A percentile compares a stretch with the other conserved stretches of the same genome.
Conservation (phyloP, 2,113 vertebrate genomes). For the Choloepus hoffmanni region DNA sequence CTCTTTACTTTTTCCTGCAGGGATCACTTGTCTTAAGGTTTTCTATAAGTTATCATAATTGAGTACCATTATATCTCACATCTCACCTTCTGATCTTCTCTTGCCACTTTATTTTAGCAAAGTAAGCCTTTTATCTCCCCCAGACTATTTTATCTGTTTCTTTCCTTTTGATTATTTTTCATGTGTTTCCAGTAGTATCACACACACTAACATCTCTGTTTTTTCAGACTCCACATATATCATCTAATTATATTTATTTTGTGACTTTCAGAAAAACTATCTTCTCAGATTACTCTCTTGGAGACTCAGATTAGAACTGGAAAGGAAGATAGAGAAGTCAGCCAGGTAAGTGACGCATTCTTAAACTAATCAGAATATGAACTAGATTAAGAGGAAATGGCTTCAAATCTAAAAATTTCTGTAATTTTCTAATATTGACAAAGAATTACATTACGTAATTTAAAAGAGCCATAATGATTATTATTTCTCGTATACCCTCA, state of each 20-base stretch:
- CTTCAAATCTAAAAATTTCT: slow-evolving; percentile 6
- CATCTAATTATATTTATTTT: slow-evolving; percentile 67
- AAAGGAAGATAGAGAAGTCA: slow-evolving; percentile 39
- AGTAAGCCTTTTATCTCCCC: neutral
- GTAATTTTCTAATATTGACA: slow-evolving; percentile 15
- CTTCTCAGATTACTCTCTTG: slow-evolving; percentile 58
- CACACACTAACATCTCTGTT: neutral
- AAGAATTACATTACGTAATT: slow-evolving; percentile 14
- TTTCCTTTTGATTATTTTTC: slow-evolving; percentile 56
- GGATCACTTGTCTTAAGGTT: too few species aligned
- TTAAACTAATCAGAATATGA: slow-evolving; percentile 22
- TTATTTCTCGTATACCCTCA: slow-evolving; percentile 43
- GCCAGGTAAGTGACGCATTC: slow-evolving; percentile 71
- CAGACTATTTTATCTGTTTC: slow-evolving; percentile 26
- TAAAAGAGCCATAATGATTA: slow-evolving; percentile 41
- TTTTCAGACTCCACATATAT: neutral
- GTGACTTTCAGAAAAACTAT: slow-evolving; percentile 83
- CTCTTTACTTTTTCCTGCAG: too few species aligned
- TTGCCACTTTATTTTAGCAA: slow-evolving; percentile 36
- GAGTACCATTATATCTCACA: neutral
- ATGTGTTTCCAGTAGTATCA: slow-evolving; percentile 17
- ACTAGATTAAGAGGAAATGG: neutral
- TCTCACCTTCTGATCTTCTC: neutral
- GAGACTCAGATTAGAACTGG: slow-evolving; percentile 69
- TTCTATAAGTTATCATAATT: neutral